Base-by-base conservation (phyloP, 1,140 invertebrate genomes). In the Panulirus ornatus region DNA sequence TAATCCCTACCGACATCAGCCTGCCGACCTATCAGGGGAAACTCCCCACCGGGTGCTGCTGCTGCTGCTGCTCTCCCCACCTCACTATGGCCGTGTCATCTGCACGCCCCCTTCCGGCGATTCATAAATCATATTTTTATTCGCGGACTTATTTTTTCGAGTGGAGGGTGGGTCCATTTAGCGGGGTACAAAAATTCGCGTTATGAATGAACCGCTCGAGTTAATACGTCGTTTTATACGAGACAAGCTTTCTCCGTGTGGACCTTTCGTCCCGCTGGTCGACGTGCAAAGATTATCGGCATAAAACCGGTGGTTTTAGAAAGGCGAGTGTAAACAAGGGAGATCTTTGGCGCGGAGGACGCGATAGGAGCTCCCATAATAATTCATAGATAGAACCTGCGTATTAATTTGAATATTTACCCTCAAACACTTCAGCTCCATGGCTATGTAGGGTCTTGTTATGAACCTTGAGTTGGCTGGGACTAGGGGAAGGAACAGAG, bases 51-150 rank as follows among this genome's bases (percentile, higher is more conserved):
- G 54, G 36, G 16, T 47, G 36, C 75, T 71, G 36, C 22, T 73
- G 22, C 70, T 42, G 40, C 30, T 38, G 44, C 27, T 66, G n/a
- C 47, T 40, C 71, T n/a, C 73, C 51, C 73, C 38, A n/a, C 75
- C 84, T 71, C 84, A 85, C 47, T 54, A 63, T 66, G 27, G 30
- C 54, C 75, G 73, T 75, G 63, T 83, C 88, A 89, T 40, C 79
- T 73, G 71, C 88, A 89, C 79, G 11, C 34, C 42, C 88, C 88
- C 85, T 84, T 27, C 66, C 19, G 88, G 88, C 88, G 63, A 84
- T 84, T 89, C 79, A 89, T 89, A 89, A 89, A 89, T 84, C 87
- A 89, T 89, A 89, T 89, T 89, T 89, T 89, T 89, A 84, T 81
- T 84, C 70, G 34, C 47, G 34, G 81, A 83, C 66, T 54, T 42